Conservation (phyloP, 2,888 invertebrate genomes). For the Magallana nippona region DNA sequence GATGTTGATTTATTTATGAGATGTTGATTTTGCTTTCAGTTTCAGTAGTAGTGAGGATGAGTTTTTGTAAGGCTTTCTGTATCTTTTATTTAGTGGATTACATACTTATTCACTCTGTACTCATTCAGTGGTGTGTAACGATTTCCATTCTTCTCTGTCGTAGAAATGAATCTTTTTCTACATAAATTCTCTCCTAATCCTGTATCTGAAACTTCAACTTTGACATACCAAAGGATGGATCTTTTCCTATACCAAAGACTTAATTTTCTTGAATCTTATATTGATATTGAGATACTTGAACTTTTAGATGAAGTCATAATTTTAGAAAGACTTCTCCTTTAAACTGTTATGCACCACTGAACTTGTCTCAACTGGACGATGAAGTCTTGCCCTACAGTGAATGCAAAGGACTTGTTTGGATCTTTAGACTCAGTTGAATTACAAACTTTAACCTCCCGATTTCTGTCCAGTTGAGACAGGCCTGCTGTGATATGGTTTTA, state of each 20-base stretch:
- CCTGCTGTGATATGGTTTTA: constrained; percentile 22
- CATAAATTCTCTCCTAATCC: too few relatives aligned
- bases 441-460: too few relatives aligned
- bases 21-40: constrained; percentile 26
- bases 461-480: neutral
- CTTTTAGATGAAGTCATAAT: too few relatives aligned
- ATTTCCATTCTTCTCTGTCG: neutral
- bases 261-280: too few relatives aligned
- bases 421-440: too few relatives aligned
- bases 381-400: neutral
- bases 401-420: neutral
- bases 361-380: neutral
- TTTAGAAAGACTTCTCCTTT: neutral
- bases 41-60: constrained; percentile 33
- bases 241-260: too few relatives aligned
- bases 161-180: too few relatives aligned
- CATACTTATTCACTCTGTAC: neutral
- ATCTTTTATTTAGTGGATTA: neutral
- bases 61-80: constrained; percentile 27
- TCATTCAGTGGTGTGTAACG: constrained; percentile 10
- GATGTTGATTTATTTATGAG: neutral
- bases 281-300: too few relatives aligned
- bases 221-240: too few relatives aligned
- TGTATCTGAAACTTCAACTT: too few relatives aligned
- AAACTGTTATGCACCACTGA: constrained; percentile 15